These are phyloP conservation scores for Papilio machaon DNA, from an alignment of 1,140 invertebrate species.

Conservation along the genomic window DNA sequence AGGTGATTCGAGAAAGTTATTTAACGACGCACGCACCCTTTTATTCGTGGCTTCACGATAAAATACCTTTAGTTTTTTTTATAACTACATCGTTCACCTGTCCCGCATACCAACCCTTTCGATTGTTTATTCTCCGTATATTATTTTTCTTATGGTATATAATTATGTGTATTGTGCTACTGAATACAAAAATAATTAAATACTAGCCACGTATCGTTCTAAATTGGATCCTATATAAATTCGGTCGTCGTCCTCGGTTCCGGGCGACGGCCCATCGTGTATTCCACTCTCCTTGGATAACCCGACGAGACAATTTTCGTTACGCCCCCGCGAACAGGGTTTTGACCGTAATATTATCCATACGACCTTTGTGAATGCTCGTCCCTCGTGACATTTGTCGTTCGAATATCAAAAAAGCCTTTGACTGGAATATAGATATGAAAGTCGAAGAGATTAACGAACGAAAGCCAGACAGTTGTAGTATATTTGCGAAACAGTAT, in stretches of 20 bases:
- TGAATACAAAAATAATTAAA: slow-evolving; percentile 19
- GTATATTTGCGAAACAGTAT: slow-evolving; percentile 54
- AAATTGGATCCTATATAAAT: slow-evolving; percentile 46
- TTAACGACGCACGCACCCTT: slow-evolving; percentile 60
- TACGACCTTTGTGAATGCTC: slow-evolving; percentile 59
- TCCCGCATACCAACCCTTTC: slow-evolving; percentile 56
- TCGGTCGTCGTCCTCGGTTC: slow-evolving; percentile 51
- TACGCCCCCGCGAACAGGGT: slow-evolving; percentile 66
- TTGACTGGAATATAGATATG: slow-evolving; percentile 46
- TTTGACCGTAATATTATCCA: slow-evolving; percentile 67
- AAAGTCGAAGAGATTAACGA: slow-evolving; percentile 43
- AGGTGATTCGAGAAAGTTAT: slow-evolving; percentile 67
- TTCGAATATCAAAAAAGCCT: slow-evolving; percentile 54
- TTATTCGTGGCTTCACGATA: slow-evolving; percentile 48
- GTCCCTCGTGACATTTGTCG: slow-evolving; percentile 61
- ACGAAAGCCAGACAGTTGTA: slow-evolving; percentile 44
- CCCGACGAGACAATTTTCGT: slow-evolving; percentile 64
- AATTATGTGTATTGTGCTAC: slow-evolving; percentile 26
- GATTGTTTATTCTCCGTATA: slow-evolving; percentile 54
- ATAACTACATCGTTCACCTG: slow-evolving; percentile 71
- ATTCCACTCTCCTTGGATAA: slow-evolving; percentile 62
- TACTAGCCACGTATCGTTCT: slow-evolving; percentile 4
- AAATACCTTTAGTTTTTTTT: slow-evolving; percentile 58
- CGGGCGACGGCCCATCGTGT: slow-evolving; percentile 64
- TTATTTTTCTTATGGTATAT: slow-evolving; percentile 36